Evolutionary conservation across 2,113 vertebrate genomes (phyloP).

Genomic region (Triplophysa dalaica): DNA sequence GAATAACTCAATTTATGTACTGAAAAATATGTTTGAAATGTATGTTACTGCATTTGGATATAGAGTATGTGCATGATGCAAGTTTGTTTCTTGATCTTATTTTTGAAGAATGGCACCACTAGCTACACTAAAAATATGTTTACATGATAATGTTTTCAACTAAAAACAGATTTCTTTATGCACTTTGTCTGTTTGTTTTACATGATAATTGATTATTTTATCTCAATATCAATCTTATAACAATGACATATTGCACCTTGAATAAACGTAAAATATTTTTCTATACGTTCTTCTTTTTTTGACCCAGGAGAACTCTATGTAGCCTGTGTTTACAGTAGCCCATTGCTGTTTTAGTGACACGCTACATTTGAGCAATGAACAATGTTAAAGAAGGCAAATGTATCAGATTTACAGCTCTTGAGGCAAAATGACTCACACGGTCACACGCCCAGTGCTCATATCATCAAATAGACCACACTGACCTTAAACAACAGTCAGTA

Average conservation of each 20-base stretch:
- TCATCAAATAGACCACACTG: constrained; percentile 45
- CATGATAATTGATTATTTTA: background rate
- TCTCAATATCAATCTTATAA: too few species aligned
- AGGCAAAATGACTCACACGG: constrained; percentile 22
- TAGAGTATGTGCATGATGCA: too few species aligned
- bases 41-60: too few species aligned
- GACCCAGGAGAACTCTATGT: background rate
- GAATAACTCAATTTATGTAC: too few species aligned
- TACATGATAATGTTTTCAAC: too few species aligned
- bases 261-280: too few species aligned
- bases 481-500: constrained; percentile 51
- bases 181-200: too few species aligned
- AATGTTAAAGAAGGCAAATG: background rate
- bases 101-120: background rate
- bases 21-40: too few species aligned
- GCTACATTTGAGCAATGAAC: constrained; percentile 1
- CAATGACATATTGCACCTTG: too few species aligned
- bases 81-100: background rate
- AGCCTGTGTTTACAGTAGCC: background rate
- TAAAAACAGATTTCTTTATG: too few species aligned
- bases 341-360: background rate
- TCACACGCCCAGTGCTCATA: constrained; percentile 3
- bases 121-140: too few species aligned
- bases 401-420: constrained; percentile 4
- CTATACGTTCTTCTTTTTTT: background rate